These are phyloP conservation scores for Acrobasis repandana DNA, from an alignment of 2,888 invertebrate genomes.

Conservation along the genomic window DNA sequence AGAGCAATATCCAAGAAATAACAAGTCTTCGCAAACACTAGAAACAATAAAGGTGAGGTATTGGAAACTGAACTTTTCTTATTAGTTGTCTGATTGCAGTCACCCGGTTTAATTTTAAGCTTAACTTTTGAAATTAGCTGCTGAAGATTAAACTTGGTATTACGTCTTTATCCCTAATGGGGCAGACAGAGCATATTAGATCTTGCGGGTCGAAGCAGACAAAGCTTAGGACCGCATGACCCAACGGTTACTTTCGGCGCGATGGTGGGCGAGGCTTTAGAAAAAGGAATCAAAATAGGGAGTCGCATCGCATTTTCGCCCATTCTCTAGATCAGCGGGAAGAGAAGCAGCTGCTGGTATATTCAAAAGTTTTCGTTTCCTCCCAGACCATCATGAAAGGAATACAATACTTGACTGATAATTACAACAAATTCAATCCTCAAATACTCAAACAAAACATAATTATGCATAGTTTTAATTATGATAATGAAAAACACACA, in stretches of 20 bases:
- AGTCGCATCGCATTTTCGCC: too few species aligned
- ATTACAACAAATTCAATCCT: not conserved
- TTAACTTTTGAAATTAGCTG: not conserved
- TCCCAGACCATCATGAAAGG: not conserved
- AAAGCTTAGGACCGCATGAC: too few species aligned
- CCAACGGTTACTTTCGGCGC: too few species aligned
- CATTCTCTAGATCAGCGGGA: too few species aligned
- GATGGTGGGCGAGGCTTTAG: not conserved
- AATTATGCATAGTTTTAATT: not conserved
- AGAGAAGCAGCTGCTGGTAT: too few species aligned
- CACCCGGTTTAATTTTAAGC: constrained; percentile 10
- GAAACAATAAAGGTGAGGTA: constrained; percentile 22
- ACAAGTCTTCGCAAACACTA: constrained; percentile 9
- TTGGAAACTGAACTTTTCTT: constrained; percentile 16
- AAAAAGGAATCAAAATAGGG: too few species aligned
- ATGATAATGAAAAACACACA: not conserved
- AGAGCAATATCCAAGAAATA: constrained; percentile 16
- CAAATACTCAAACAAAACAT: not conserved
- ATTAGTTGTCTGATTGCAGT: constrained; percentile 17
- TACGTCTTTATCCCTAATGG: too few species aligned
- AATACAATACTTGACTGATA: not conserved
- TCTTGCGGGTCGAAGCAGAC: too few species aligned
- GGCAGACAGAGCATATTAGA: too few species aligned
- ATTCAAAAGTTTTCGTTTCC: too few species aligned
- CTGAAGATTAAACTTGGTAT: too few species aligned